Evolutionary conservation across 2,113 vertebrate species (phyloP).

Genomic region (Ploceus nigricollis): DNA sequence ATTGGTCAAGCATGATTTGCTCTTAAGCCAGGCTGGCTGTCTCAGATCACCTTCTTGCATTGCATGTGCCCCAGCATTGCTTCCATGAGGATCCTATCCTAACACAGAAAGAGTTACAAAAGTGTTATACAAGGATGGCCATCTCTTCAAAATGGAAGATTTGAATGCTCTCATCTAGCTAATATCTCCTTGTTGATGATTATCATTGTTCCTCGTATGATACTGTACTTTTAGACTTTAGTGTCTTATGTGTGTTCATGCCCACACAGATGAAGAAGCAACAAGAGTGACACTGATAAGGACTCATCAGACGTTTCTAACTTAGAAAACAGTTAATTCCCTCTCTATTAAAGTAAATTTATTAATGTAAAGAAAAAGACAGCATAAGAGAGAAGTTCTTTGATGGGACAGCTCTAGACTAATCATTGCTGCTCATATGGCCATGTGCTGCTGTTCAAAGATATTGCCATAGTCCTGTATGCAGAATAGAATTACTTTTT

Average conservation of each 20-base stretch:
- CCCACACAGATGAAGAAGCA: background rate
- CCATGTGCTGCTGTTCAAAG: background rate
- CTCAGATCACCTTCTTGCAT: background rate
- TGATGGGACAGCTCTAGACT: background rate
- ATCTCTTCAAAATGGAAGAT: background rate
- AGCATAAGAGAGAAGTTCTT: background rate
- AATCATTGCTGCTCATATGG: background rate
- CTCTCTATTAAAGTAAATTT: background rate
- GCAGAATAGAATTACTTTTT: background rate
- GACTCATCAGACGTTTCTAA: background rate
- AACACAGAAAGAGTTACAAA: background rate
- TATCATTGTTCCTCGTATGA: background rate
- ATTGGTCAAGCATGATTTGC: background rate
- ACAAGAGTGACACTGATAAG: background rate
- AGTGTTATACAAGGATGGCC: background rate
- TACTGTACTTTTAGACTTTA: background rate
- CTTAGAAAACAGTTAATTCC: background rate
- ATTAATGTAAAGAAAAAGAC: background rate
- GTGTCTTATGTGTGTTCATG: background rate
- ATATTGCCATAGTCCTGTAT: background rate
- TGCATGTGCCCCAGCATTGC: background rate
- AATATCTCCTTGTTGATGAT: background rate
- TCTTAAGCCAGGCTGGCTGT: background rate
- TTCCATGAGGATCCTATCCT: background rate
- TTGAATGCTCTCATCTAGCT: background rate